A percentile compares a stretch with the other conserved stretches of the same genome.
Evolutionary conservation across 2,113 vertebrate species (phyloP).

Genomic region (Xiphophorus hellerii): DNA sequence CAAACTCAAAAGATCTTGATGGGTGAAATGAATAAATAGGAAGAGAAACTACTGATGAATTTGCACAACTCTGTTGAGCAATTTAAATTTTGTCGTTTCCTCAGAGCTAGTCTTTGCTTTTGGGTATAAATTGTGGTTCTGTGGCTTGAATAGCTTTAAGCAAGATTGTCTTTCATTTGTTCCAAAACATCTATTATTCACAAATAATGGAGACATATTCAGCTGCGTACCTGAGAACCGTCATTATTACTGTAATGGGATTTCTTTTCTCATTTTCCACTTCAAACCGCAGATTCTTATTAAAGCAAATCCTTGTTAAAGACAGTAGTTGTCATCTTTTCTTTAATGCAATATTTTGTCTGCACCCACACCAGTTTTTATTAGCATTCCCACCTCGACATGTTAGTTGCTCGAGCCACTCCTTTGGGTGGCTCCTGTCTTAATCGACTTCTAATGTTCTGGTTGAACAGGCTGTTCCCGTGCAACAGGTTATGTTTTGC

Average conservation of each 20-base stretch:
- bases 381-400: neutral
- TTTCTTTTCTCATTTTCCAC: neutral
- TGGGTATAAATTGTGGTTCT: neutral
- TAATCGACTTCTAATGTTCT: neutral
- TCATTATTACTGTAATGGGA: neutral
- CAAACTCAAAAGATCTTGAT: neutral
- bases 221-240: neutral
- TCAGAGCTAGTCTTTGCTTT: neutral
- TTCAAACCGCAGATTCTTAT: constrained; percentile 28
- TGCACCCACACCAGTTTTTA: neutral
- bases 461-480: neutral
- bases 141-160: neutral
- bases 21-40: neutral
- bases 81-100: neutral
- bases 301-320: constrained; percentile 44
- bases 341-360: no score
- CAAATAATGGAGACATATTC: neutral
- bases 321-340: neutral
- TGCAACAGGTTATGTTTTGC: neutral
- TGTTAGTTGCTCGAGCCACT: neutral
- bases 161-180: neutral
- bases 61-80: neutral
- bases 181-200: neutral
- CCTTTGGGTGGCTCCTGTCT: neutral
- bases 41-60: neutral